Evolutionary conservation across 2,797 vertebrate genomes (phyloP), one percentile per base, ranked within the genome.

Genomic region (Vireo griseus): DNA sequence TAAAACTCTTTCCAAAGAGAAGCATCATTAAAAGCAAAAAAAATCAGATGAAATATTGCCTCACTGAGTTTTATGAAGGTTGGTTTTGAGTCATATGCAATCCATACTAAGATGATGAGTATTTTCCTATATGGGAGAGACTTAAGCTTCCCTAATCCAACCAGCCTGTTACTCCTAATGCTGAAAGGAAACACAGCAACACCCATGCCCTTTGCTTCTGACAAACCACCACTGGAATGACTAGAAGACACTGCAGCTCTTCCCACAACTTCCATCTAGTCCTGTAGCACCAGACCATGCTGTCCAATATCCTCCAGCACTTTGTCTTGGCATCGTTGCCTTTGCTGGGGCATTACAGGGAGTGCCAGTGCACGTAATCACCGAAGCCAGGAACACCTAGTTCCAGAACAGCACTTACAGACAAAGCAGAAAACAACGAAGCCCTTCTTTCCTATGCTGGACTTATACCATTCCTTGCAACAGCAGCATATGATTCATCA

Each of bases 111-210:
- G 69, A 91, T 91, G 92, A 96, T 95, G 72, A 96, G 62, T 95
- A 94, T 92, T 95, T 97, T 97, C 96, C 95, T 95, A 95, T 57
- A 96, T 75, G 35, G 78, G 86, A 93, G 93, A 95, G 92, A 96
- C 95, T 94, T 86, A 83, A 88, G 37, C 65, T 96, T 92, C 66
- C 82, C 73, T 95, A 96, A 92, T 84, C 66, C 91, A 90, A 92
- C 66, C 65, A 82, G 91, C 84, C 95, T 88, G 92, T 92, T 94
- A 78, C 44, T 90, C 85, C 73, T 92, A 90, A 97, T 86, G 92
- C 89, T 85, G 90, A 96, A 68, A 96, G 95, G 95, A 95, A 97
- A 94, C 9, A 88, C 57, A 94, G 94, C 83, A 97, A 94, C 95
- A 95, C 87, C 94, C 95, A 90, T 95, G 79, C 85, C 79, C 92